Evolutionary conservation across 2,888 invertebrate genomes (phyloP).

Genomic region (Drosophila atroscutellata): DNA sequence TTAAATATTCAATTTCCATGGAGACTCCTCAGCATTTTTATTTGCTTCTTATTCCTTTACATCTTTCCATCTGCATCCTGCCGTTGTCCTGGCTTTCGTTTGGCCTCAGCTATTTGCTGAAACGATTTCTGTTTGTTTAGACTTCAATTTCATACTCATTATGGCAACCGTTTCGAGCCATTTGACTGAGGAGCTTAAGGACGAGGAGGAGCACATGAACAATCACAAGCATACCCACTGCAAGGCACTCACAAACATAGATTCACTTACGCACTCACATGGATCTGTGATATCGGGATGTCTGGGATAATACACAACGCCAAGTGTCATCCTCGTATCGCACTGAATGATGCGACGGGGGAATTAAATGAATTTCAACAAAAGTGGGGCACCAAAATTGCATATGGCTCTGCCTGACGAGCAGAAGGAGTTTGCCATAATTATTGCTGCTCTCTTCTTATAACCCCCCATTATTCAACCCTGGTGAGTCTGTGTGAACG

Average conservation of each 20-base stretch:
- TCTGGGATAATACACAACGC: conserved; percentile 34
- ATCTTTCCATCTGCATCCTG: conserved; percentile 5
- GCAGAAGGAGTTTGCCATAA: conserved; percentile 64
- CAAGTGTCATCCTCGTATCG: conserved; percentile 51
- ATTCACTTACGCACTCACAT: conserved; percentile 29
- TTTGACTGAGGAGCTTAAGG: conserved; percentile 17
- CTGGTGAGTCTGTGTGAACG: conserved; percentile 20
- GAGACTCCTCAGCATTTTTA: conserved; percentile 55
- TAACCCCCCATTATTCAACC: conserved; percentile 10
- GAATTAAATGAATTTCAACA: conserved; percentile 77
- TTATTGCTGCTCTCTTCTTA: conserved; percentile 59
- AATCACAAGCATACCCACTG: conserved; percentile 17
- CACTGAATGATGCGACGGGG: conserved; percentile 60
- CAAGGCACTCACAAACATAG: conserved; percentile 26
- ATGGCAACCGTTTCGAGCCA: conserved; percentile 44
- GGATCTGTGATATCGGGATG: conserved; percentile 26
- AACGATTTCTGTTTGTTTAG: conserved; percentile 69
- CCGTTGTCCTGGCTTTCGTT: neutral
- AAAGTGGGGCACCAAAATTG: conserved; percentile 45
- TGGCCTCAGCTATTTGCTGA: conserved; percentile 52
- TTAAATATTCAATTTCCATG: conserved; percentile 76
- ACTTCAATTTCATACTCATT: conserved; percentile 78
- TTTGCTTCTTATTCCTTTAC: conserved; percentile 48
- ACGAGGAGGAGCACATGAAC: neutral
- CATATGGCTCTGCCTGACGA: conserved; percentile 37